Base-by-base conservation (phyloP, 2,113 vertebrate genomes). In the Procavia capensis region DNA sequence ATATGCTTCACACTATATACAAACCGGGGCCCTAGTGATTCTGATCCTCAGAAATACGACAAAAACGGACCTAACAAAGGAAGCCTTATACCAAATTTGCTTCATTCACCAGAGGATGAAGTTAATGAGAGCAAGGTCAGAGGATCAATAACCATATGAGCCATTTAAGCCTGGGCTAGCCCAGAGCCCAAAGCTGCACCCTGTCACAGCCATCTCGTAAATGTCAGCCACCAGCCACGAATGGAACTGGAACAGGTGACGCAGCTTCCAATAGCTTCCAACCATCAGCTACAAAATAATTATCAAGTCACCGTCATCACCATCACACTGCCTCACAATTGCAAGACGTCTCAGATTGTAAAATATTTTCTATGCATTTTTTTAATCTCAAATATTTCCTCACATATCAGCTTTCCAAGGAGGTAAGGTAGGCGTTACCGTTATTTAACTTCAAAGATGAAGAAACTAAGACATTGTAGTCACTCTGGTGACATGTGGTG, bases 51-150 rank as follows among this genome's bases (percentile, higher is more conserved):
- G 95, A 59, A 80, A 84, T 45, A 94, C 36, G 84, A 45, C 89
- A 64, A 85, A 43, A 87, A 43, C 2, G 68, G 27, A 72, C 47
- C 64, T 54, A 81, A 89, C 93, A 93, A 87, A 96, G 78, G 19
- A n/a, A 1, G 82, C 85, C 94, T 95, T 68, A 36, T 14, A 57
- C 70, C n/a, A 57, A 54, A 34, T 19, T 16, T n/a, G 75, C 36
- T 57, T 88, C 66, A 41, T 27, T 88, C 88, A 45, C 27, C 64
- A 27, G 85, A 94, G 88, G 76, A 87, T 61, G 47, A 83, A 86
- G 90, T 92, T 95, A 95, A 96, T 85, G 92, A 95, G 88, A 9
- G 47, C 76, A 74, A 78, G 94, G 92, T 96, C 88, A 96, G 34
- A 81, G 36, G 90, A 72, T 92, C 92, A 96, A 63, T 88, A 80